A percentile compares a stretch with the other conserved stretches of the same genome.
Conservation (phyloP, 1,140 invertebrate genomes). For the Drosophila arawakana region DNA sequence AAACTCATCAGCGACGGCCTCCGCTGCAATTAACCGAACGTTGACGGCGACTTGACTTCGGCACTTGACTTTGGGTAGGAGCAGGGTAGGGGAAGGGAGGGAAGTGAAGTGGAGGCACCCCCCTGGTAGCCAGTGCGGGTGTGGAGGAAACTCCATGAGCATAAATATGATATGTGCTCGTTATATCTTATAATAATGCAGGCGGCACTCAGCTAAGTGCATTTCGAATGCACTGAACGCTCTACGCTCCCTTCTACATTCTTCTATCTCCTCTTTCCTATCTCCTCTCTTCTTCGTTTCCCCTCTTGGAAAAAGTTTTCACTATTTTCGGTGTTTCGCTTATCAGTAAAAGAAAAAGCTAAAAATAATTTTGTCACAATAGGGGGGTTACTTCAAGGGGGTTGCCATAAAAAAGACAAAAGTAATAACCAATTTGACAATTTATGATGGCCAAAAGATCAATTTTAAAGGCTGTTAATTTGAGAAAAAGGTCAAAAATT, state of each 20-base stretch:
- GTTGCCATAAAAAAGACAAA: too few species aligned
- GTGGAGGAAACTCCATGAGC: conserved; percentile 39
- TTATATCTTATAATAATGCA: conserved; percentile 52
- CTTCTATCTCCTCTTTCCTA: not conserved
- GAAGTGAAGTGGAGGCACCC: not conserved
- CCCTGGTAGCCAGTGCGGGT: not conserved
- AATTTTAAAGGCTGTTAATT: conserved; percentile 7
- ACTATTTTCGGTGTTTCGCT: conserved; percentile 38
- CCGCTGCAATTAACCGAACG: conserved; percentile 70
- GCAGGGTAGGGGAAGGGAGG: not conserved
- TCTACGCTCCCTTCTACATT: not conserved
- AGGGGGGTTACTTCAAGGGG: conserved; percentile 2
- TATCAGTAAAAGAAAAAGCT: conserved; percentile 43
- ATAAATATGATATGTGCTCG: conserved; percentile 67
- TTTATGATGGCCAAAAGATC: conserved; percentile 8
- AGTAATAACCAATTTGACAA: not conserved
- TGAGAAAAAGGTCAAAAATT: not conserved
- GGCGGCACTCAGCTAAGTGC: conserved; percentile 69
- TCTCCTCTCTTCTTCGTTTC: not conserved
- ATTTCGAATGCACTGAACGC: conserved; percentile 36
- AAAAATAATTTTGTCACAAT: conserved; percentile 47
- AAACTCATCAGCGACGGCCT: conserved; percentile 75
- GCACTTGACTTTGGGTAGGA: conserved; percentile 62
- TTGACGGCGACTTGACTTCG: conserved; percentile 39
- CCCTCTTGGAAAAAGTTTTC: conserved; percentile 28